A percentile compares a stretch with the other conserved stretches of the same genome.
Evolutionary conservation across 2,888 invertebrate species (phyloP).

Genomic region (Ischnura elegans): DNA sequence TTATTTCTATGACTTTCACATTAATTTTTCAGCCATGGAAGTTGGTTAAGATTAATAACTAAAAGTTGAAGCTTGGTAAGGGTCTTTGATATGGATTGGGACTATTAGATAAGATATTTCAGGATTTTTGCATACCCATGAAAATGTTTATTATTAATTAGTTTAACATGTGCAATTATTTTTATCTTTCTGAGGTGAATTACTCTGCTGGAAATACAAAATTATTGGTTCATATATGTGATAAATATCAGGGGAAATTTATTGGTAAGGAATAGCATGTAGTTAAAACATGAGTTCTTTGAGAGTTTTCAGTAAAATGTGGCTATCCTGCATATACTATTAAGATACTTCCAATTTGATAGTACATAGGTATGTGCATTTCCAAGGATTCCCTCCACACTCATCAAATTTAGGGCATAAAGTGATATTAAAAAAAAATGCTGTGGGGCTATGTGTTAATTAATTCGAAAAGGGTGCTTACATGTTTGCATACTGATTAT

Average conservation of each 20-base stretch:
- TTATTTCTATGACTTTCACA: too few relatives aligned
- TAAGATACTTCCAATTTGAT: background rate
- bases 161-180: too few relatives aligned
- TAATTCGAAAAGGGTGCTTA: background rate
- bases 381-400: background rate
- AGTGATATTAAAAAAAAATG: background rate
- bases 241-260: background rate
- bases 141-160: too few relatives aligned
- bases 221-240: background rate
- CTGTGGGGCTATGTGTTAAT: background rate
- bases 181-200: too few relatives aligned
- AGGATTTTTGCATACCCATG: too few relatives aligned
- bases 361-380: background rate
- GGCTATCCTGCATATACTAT: background rate
- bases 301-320: background rate
- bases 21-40: too few relatives aligned
- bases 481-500: background rate
- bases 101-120: too few relatives aligned
- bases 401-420: too few relatives aligned
- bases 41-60: too few relatives aligned
- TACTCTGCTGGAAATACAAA: background rate
- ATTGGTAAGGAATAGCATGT: background rate
- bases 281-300: background rate
- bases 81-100: too few relatives aligned
- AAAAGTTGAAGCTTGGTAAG: too few relatives aligned